Conservation (phyloP, 2,113 vertebrate species). For the Maccullochella peelii region DNA sequence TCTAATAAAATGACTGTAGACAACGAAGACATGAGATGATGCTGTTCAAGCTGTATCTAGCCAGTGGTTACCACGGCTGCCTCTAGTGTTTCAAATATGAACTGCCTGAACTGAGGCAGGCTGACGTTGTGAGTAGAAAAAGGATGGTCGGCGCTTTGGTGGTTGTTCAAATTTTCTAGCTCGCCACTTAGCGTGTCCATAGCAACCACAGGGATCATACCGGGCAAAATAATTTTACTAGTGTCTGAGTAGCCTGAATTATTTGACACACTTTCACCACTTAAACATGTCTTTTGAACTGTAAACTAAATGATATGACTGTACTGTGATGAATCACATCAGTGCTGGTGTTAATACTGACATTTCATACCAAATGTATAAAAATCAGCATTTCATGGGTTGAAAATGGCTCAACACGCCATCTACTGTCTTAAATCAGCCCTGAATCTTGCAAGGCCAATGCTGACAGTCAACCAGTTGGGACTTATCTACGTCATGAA, state of each 20-base stretch:
- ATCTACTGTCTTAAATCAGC: too few relatives aligned
- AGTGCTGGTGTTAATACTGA: too few relatives aligned
- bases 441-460: too few relatives aligned
- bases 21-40: background rate
- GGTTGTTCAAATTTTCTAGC: background rate
- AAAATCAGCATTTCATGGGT: too few relatives aligned
- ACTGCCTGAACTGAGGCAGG: background rate
- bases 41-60: background rate
- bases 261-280: background rate
- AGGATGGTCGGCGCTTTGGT: background rate
- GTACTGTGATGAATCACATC: too few relatives aligned
- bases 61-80: background rate
- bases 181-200: background rate
- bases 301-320: too few relatives aligned
- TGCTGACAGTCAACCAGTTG: too few relatives aligned
- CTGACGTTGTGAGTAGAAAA: background rate
- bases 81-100: background rate
- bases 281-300: too few relatives aligned
- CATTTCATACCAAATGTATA: too few relatives aligned
- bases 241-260: background rate
- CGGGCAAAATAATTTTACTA: background rate
- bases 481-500: too few relatives aligned
- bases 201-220: background rate
- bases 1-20: background rate
- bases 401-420: too few relatives aligned